Evolutionary conservation across 2,797 vertebrate species (phyloP).

Genomic region (Potorous gilbertii): DNA sequence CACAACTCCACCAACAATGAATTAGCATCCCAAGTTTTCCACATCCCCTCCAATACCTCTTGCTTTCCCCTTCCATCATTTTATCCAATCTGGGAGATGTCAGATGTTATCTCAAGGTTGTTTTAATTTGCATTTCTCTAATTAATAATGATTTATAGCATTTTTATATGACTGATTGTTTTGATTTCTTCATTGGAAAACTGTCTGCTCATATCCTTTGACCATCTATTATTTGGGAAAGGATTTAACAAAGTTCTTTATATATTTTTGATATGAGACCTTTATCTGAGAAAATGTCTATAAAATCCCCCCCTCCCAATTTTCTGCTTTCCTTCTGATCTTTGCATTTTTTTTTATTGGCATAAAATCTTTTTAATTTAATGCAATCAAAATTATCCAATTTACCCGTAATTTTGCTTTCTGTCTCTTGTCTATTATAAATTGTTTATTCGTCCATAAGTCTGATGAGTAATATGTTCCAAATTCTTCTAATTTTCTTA

Average conservation of each 20-base stretch:
- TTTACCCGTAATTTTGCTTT: not conserved
- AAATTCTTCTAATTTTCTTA: no score
- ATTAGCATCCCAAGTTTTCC: not conserved
- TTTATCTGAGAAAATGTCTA: not conserved
- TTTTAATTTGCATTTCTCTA: not conserved
- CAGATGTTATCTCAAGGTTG: not conserved
- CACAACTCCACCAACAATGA: not conserved
- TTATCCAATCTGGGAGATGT: not conserved
- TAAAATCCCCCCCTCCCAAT: not conserved
- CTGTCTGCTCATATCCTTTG: not conserved
- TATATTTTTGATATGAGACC: not conserved
- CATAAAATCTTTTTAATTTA: not conserved
- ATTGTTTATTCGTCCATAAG: no score
- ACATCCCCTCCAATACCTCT: not conserved
- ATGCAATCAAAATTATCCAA: not conserved
- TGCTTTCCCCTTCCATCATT: not conserved
- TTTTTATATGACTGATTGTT: not conserved
- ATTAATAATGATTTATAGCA: not conserved
- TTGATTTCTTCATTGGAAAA: not conserved
- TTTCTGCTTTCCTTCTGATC: not conserved
- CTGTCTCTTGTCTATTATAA: no score
- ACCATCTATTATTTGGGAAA: not conserved
- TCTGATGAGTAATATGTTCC: no score
- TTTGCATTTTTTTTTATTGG: not conserved
- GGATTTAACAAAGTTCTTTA: not conserved